Percentiles rank a stretch among this genome's conserved stretches.
Conservation (phyloP, 2,888 invertebrate genomes). For the Lumbricus terrestris region DNA sequence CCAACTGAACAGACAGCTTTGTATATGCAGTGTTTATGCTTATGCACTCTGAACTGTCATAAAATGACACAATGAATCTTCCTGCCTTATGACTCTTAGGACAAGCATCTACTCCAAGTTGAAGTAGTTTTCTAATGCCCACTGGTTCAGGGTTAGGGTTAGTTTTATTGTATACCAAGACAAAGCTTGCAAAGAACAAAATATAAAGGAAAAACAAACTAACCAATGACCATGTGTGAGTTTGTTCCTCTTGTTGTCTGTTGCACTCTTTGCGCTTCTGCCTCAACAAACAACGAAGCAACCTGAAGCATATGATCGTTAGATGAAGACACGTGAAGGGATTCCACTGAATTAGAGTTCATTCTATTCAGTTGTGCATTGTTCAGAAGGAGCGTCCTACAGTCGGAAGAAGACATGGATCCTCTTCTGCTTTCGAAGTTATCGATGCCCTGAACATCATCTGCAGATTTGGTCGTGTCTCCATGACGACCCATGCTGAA, state of each 20-base stretch:
- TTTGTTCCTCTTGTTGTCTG: not conserved
- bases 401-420: not conserved
- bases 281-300: conserved; percentile 10
- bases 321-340: not conserved
- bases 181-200: not conserved
- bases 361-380: not conserved
- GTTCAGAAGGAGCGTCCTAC: not conserved
- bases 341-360: not conserved
- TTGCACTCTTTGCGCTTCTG: not conserved
- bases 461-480: not conserved
- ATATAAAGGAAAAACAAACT: not conserved
- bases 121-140: no score
- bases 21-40: no score
- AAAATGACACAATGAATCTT: no score
- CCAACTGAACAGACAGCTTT: no score
- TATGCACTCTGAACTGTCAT: no score
- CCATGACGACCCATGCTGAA: not conserved
- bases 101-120: no score
- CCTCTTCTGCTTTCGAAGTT: not conserved
- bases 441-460: not conserved
- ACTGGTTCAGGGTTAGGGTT: no score
- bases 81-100: no score
- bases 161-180: not conserved
- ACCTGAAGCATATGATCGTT: not conserved
- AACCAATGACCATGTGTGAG: not conserved